phyloP scores from a whole-genome alignment of 1,140 invertebrate genomes.

The Leptopilina boulardi region DNA sequence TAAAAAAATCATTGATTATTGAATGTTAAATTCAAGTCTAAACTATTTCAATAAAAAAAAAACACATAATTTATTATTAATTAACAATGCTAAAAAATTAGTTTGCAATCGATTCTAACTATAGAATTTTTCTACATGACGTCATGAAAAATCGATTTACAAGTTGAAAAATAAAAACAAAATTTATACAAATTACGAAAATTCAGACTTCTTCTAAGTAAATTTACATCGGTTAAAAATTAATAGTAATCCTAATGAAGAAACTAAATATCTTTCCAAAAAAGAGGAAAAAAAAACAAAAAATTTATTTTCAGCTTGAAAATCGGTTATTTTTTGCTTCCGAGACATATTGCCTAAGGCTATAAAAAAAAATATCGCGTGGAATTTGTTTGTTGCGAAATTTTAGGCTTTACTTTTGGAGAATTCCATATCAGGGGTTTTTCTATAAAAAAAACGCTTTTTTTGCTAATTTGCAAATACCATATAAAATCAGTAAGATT shows the following conservation, averaged over 20 bases:
- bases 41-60: too few relatives aligned
- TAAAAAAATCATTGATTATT: not conserved
- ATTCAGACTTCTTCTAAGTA: too few relatives aligned
- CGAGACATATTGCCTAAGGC: conserved; percentile 15
- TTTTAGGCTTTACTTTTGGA: conserved; percentile 14
- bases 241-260: too few relatives aligned
- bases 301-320: conserved; percentile 33
- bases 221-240: too few relatives aligned
- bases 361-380: not conserved
- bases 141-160: conserved; percentile 22
- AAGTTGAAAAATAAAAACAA: not conserved
- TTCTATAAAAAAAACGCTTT: not conserved
- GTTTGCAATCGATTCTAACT: not conserved
- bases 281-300: not conserved
- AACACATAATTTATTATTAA: too few relatives aligned
- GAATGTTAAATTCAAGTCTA: not conserved
- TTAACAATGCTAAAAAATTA: not conserved
- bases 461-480: not conserved
- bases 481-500: not conserved
- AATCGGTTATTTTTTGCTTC: conserved; percentile 15
- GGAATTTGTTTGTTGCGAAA: conserved; percentile 16
- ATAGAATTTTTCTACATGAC: conserved; percentile 20
- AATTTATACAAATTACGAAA: too few relatives aligned
- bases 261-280: too few relatives aligned
- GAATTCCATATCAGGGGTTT: not conserved